Percentiles rank a stretch among this genome's conserved stretches.
phyloP scores from a whole-genome alignment of 1,140 invertebrate species.

The Mya arenaria region DNA sequence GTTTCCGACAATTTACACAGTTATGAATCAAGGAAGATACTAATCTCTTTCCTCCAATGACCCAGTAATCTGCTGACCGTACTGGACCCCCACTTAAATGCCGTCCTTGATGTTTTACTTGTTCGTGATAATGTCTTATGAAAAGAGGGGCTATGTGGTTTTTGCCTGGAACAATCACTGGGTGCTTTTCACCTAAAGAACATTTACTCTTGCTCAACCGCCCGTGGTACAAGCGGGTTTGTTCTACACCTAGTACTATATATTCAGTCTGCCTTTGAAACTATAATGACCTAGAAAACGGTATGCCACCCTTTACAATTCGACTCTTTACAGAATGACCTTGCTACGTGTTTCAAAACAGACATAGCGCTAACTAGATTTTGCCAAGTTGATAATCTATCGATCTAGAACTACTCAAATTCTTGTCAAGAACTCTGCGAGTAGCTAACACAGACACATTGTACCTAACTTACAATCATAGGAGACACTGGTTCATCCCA shows the following conservation, averaged over 20 bases:
- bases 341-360: neutral
- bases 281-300: neutral
- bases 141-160: constrained; percentile 36
- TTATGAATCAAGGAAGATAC: constrained; percentile 52
- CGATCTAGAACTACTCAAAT: neutral
- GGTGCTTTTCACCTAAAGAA: neutral
- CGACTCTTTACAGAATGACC: constrained; percentile 13
- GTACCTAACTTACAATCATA: neutral
- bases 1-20: constrained; percentile 56
- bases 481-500: constrained; percentile 23
- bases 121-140: constrained; percentile 24
- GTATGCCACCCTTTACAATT: constrained; percentile 33
- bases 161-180: constrained; percentile 53
- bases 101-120: constrained; percentile 49
- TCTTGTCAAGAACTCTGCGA: neutral
- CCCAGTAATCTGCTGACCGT: constrained; percentile 49
- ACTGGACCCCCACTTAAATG: constrained; percentile 38
- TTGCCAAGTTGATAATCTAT: constrained; percentile 3
- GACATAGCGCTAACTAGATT: neutral
- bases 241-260: neutral
- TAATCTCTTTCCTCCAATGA: constrained; percentile 47
- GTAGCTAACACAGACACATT: neutral
- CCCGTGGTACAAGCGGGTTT: neutral
- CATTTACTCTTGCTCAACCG: neutral
- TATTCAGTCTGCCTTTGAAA: neutral